phyloP scores from a whole-genome alignment of 2,797 vertebrate genomes.

The Typhlichthys eigenmanni region DNA sequence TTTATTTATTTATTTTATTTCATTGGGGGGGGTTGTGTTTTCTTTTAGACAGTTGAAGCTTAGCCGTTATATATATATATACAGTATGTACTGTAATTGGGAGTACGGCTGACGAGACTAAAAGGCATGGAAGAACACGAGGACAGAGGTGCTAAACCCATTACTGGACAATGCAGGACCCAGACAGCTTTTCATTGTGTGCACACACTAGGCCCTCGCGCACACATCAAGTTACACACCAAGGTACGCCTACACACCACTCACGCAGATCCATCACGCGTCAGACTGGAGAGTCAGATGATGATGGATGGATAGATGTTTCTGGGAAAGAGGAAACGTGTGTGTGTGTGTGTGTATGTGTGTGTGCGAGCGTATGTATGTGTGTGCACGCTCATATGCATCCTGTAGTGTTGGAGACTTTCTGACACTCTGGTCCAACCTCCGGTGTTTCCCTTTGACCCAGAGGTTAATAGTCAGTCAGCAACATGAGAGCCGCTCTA shows the following conservation, averaged over 20 bases:
- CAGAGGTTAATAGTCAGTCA: slow-evolving; percentile 53
- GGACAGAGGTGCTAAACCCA: slow-evolving; percentile 30
- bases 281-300: slow-evolving; percentile 28
- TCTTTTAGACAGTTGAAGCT: slow-evolving; percentile 40
- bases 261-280: not conserved
- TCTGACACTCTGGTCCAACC: slow-evolving; percentile 18
- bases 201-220: not conserved
- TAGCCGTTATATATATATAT: slow-evolving; percentile 46
- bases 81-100: slow-evolving; percentile 38
- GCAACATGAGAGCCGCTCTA: slow-evolving; percentile 27
- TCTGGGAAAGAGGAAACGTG: slow-evolving; percentile 11
- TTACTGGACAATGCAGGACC: slow-evolving; percentile 51
- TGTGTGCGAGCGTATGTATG: not conserved
- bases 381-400: not conserved
- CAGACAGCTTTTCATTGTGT: slow-evolving; percentile 35
- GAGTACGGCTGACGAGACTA: slow-evolving; percentile 27
- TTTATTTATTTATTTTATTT: slow-evolving; percentile 18
- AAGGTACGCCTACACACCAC: not conserved
- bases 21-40: slow-evolving; percentile 7
- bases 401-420: slow-evolving; percentile 24
- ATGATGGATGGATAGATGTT: slow-evolving; percentile 57
- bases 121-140: slow-evolving; percentile 51
- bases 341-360: not conserved
- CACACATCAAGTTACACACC: not conserved
- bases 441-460: slow-evolving; percentile 38